These are phyloP conservation scores for Hypomesus transpacificus DNA, from an alignment of 2,113 vertebrate species.

Conservation along the genomic window DNA sequence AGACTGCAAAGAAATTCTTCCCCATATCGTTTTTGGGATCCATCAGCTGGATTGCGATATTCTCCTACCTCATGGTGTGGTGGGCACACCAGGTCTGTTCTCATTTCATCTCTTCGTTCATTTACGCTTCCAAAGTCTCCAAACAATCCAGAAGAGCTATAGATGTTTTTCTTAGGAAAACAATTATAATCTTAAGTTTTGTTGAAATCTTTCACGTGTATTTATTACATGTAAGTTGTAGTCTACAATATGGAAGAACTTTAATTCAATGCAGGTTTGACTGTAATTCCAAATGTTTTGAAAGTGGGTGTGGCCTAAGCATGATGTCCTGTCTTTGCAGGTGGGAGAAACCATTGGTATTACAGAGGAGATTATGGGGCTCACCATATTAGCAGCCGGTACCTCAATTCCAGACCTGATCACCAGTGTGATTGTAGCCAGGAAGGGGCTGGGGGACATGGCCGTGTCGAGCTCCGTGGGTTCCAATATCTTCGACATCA, in stretches of 20 bases:
- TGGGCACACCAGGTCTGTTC: constrained; percentile 89
- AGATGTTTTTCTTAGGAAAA: neutral
- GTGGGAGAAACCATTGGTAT: constrained; percentile 95
- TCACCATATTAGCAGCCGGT: constrained; percentile 94
- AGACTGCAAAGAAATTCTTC: constrained; percentile 85
- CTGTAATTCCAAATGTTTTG: constrained; percentile 23
- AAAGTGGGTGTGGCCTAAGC: too few relatives aligned
- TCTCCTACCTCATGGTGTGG: constrained; percentile 98
- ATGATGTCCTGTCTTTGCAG: constrained; percentile 58
- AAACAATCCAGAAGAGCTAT: neutral
- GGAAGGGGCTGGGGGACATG: constrained; percentile 95
- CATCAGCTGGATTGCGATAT: constrained; percentile 87
- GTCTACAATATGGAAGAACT: too few relatives aligned
- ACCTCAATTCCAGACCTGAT: constrained; percentile 96
- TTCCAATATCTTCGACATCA: constrained; percentile 97
- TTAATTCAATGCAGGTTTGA: too few relatives aligned
- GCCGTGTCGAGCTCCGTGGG: constrained; percentile 95
- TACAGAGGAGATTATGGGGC: constrained; percentile 94
- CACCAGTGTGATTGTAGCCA: constrained; percentile 94
- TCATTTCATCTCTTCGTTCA: too few relatives aligned
- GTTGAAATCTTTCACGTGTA: too few relatives aligned
- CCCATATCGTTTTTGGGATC: constrained; percentile 87
- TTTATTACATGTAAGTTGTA: too few relatives aligned
- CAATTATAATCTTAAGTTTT: neutral
- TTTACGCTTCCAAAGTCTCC: too few relatives aligned